Evolutionary conservation across 2,797 vertebrate genomes (phyloP).

Genomic region (Muscicapa striata): DNA sequence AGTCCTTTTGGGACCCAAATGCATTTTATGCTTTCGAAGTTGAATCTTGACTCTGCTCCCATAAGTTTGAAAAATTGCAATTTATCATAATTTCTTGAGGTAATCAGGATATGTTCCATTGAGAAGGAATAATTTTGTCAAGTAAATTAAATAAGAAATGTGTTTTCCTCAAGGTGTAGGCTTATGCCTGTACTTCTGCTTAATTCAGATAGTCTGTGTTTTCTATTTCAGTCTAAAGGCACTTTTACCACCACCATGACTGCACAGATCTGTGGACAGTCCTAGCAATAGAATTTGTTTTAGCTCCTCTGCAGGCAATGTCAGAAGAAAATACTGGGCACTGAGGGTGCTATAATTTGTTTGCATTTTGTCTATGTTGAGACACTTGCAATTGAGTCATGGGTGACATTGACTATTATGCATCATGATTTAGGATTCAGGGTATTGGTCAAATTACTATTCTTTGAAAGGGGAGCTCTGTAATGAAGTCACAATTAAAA

Average conservation of each 20-base stretch:
- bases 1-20: not conserved
- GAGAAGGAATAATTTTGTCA: not conserved
- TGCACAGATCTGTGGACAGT: not conserved
- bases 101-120: not conserved
- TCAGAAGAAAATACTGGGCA: not conserved
- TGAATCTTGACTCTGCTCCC: not conserved
- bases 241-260: not conserved
- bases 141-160: not conserved
- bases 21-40: not conserved
- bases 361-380: not conserved
- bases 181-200: not conserved
- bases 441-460: not conserved
- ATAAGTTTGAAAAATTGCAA: not conserved
- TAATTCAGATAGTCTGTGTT: not conserved
- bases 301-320: not conserved
- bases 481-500: slow-evolving; percentile 5
- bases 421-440: not conserved
- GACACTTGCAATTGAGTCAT: not conserved
- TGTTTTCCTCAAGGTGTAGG: not conserved
- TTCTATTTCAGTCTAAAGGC: not conserved
- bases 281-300: not conserved
- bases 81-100: not conserved
- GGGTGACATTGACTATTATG: not conserved
- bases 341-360: not conserved
- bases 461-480: not conserved